Evolutionary conservation across 2,797 vertebrate species (phyloP).

Genomic region (Tragopan temminckii): DNA sequence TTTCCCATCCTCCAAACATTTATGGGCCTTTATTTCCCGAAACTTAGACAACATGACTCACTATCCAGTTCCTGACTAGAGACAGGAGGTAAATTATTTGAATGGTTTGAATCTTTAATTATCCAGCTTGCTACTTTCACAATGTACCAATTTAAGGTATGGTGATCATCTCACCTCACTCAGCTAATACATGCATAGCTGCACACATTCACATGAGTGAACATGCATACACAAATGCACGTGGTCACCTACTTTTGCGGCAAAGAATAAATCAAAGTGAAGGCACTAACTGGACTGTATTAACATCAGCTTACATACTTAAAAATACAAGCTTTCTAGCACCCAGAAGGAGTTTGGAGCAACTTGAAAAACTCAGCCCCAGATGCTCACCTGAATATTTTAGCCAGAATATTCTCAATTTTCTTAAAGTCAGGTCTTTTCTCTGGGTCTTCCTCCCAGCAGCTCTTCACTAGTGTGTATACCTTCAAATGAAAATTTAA

Average conservation of each 20-base stretch:
- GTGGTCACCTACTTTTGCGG: not conserved
- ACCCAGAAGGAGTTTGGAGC: not conserved
- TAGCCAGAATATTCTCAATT: slow-evolving; percentile 90
- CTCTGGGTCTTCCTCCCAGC: slow-evolving; percentile 98
- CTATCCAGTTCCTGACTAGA: not conserved
- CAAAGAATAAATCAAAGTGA: not conserved
- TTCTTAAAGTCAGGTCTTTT: slow-evolving; percentile 96
- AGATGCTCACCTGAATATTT: slow-evolving; percentile 92
- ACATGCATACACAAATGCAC: not conserved
- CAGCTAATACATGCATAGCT: not conserved
- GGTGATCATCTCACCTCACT: not conserved
- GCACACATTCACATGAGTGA: not conserved
- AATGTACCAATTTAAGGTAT: slow-evolving; percentile 2
- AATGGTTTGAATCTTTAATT: slow-evolving; percentile 46
- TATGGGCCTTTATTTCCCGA: slow-evolving; percentile 18
- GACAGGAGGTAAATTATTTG: not conserved
- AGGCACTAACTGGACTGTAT: not conserved
- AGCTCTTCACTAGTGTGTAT: slow-evolving; percentile 89
- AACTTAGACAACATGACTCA: not conserved
- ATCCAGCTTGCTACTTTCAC: slow-evolving; percentile 27
- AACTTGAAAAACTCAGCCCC: not conserved
- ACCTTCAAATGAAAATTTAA: slow-evolving; percentile 82
- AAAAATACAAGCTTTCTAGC: slow-evolving; percentile 16
- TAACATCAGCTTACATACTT: not conserved
- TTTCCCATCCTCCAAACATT: slow-evolving; percentile 39